These are phyloP conservation scores for Rissa tridactyla DNA, from an alignment of 2,113 vertebrate genomes.

Conservation along the genomic window DNA sequence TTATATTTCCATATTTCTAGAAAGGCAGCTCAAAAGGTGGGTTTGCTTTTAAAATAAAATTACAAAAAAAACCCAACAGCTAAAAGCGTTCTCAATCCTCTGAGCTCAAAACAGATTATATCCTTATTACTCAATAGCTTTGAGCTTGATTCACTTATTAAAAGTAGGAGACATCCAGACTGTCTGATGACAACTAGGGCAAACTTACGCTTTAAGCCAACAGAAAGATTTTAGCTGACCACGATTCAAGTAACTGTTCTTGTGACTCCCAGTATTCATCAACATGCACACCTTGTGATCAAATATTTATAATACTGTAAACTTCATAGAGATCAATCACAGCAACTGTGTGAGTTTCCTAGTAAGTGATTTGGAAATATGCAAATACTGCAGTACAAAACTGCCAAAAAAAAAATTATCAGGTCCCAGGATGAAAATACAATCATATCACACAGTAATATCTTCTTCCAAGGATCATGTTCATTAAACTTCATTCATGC, in stretches of 20 bases:
- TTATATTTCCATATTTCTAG: neutral
- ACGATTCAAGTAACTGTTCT: neutral
- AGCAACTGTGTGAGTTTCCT: neutral
- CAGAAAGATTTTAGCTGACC: neutral
- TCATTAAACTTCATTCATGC: neutral
- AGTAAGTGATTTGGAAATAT: neutral
- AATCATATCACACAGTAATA: neutral
- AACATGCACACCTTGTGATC: neutral
- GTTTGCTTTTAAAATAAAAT: neutral
- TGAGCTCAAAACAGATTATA: neutral
- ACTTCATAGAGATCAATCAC: neutral
- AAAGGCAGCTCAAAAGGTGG: neutral
- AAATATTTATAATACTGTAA: neutral
- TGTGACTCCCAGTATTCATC: neutral
- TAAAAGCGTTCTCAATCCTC: neutral
- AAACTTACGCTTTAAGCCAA: neutral
- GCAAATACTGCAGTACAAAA: neutral
- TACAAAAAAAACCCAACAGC: neutral
- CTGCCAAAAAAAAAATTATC: neutral
- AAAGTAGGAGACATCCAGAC: neutral
- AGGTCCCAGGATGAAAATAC: neutral
- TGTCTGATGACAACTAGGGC: neutral
- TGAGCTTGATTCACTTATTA: neutral
- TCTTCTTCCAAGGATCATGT: neutral
- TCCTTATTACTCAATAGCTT: neutral